Conservation (phyloP, 1,140 invertebrate species). For the Conus ventricosus region DNA sequence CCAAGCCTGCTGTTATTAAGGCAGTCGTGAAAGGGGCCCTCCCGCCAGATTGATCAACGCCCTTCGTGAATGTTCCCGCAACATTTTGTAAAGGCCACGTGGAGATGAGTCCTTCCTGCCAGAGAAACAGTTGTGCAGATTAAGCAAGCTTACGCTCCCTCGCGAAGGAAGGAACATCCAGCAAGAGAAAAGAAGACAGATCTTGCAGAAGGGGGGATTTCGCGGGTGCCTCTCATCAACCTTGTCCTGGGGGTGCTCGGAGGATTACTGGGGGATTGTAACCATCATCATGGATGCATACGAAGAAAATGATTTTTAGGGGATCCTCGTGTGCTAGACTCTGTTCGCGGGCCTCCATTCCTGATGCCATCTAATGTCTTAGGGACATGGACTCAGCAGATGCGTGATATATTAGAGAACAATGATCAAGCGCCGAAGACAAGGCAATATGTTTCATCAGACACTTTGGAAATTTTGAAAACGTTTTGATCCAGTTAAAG, state of each 20-base stretch:
- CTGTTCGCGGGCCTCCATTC: not conserved
- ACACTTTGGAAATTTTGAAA: not conserved
- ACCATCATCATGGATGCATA: slow-evolving; percentile 13
- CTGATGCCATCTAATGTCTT: slow-evolving; percentile 1
- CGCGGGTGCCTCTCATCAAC: not conserved
- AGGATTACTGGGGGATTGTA: not conserved
- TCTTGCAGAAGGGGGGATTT: slow-evolving; percentile 35
- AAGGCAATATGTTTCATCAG: not conserved
- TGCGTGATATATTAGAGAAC: not conserved
- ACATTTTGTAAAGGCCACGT: not conserved
- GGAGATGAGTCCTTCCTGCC: not conserved
- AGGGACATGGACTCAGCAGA: slow-evolving; percentile 13
- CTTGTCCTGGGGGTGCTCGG: not conserved
- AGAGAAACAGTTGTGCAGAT: not conserved
- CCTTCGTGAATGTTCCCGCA: not conserved
- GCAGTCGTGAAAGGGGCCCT: not conserved
- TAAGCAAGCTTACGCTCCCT: not conserved
- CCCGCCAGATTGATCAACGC: not conserved
- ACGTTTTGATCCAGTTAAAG: not conserved
- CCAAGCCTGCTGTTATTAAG: not conserved
- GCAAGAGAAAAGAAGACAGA: not conserved
- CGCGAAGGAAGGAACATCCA: not conserved
- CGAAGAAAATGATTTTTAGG: slow-evolving; percentile 24
- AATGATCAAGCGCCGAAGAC: not conserved
- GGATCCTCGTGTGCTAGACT: not conserved